A percentile compares a stretch with the other conserved stretches of the same genome.
phyloP scores from a whole-genome alignment of 1,140 invertebrate species.

The Drosophila obscura region DNA sequence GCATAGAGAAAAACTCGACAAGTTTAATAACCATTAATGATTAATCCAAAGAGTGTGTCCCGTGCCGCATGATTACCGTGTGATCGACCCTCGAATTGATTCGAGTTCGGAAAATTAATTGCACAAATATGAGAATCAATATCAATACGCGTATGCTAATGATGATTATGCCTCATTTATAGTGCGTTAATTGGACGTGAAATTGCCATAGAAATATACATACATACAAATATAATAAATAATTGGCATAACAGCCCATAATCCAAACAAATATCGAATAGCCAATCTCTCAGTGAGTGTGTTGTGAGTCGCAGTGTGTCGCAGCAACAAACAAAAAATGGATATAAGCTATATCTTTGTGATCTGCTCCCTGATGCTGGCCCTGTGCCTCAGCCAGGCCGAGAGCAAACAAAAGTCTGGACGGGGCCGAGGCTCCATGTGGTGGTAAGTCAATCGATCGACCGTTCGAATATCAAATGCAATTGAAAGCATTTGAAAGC shows the following conservation, averaged over 20 bases:
- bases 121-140: constrained; percentile 59
- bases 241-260: constrained; percentile 50
- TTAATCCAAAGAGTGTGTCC: constrained; percentile 19
- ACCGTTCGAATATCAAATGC: constrained; percentile 13
- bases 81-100: constrained; percentile 24
- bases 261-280: constrained; percentile 31
- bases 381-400: constrained; percentile 64
- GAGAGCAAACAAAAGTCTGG: constrained; percentile 83
- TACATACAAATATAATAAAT: constrained; percentile 25
- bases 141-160: constrained; percentile 64
- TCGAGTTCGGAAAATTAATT: constrained; percentile 39
- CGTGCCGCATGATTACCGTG: constrained; percentile 43
- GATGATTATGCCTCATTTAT: constrained; percentile 81
- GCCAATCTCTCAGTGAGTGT: constrained; percentile 45
- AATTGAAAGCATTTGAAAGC: constrained; percentile 3
- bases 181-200: constrained; percentile 82
- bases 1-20: constrained; percentile 29
- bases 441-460: constrained; percentile 76
- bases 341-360: constrained; percentile 79
- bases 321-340: constrained; percentile 56
- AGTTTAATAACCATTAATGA: constrained; percentile 1
- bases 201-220: constrained; percentile 50
- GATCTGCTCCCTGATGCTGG: constrained; percentile 64
- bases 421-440: constrained; percentile 83
- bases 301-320: constrained; percentile 29